Evolutionary conservation across 2,113 vertebrate genomes (phyloP).

Genomic region (Halcyon senegalensis): DNA sequence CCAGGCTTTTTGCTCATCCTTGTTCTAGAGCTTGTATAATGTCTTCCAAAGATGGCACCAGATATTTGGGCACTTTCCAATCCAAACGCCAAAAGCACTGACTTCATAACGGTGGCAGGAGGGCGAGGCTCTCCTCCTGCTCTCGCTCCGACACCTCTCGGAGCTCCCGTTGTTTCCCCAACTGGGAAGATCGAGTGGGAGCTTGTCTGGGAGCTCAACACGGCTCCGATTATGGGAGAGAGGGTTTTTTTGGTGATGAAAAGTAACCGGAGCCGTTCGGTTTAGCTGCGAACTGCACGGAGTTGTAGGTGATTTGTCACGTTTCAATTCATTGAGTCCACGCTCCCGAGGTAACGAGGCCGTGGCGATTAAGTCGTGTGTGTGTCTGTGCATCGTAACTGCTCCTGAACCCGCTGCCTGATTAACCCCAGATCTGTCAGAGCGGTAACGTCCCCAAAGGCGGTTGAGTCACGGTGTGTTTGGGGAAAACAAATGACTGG

Average conservation of each 20-base stretch:
- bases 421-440: not conserved
- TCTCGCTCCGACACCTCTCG: not conserved
- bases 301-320: not conserved
- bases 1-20: slow-evolving; percentile 8
- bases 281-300: fast-evolving
- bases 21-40: not conserved
- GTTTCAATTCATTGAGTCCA: not conserved
- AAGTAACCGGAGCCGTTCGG: fast-evolving
- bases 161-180: not conserved
- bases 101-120: not conserved
- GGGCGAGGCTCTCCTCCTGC: not conserved
- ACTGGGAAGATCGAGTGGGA: not conserved
- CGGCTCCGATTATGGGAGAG: fast-evolving
- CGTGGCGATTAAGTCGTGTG: fast-evolving
- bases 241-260: too few relatives aligned
- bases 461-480: not conserved
- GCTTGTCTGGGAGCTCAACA: not conserved
- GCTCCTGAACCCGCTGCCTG: not conserved
- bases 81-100: not conserved
- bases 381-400: not conserved
- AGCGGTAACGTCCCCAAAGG: not conserved
- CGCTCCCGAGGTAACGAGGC: not conserved
- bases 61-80: not conserved
- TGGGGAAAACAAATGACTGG: not conserved
- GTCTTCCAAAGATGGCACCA: not conserved